Evolutionary conservation across 2,888 invertebrate genomes (phyloP).

Genomic region (Lasioglossum oenotherae): DNA sequence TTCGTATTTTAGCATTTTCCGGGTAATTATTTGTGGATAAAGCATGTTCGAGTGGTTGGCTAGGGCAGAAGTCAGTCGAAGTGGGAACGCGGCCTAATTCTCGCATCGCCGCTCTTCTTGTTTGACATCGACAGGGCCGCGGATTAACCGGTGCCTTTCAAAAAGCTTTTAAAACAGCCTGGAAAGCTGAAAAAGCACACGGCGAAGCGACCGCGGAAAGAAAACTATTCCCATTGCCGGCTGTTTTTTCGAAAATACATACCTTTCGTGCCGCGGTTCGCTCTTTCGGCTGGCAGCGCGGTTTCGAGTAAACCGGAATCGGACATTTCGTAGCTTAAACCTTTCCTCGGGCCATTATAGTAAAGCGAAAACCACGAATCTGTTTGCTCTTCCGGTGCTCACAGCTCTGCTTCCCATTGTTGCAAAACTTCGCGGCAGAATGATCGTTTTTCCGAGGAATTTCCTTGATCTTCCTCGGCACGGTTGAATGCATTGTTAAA

Average conservation of each 20-base stretch:
- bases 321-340: not conserved
- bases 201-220: not conserved
- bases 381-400: not conserved
- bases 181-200: not conserved
- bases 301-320: not conserved
- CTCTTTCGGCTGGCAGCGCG: not conserved
- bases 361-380: not conserved
- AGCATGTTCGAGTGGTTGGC: not conserved
- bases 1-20: not conserved
- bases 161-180: conserved; percentile 7
- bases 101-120: conserved; percentile 6
- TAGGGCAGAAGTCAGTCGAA: not conserved
- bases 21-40: not conserved
- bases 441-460: not conserved
- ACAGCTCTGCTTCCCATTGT: not conserved
- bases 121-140: not conserved
- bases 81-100: not conserved
- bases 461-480: not conserved
- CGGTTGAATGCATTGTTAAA: not conserved
- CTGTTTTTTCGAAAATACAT: not conserved
- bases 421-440: too few species aligned
- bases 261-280: not conserved
- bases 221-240: not conserved
- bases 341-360: not conserved
- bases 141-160: conserved; percentile 8